These are phyloP conservation scores for Euzophera pinguis DNA, from an alignment of 2,888 invertebrate species.

Conservation along the genomic window DNA sequence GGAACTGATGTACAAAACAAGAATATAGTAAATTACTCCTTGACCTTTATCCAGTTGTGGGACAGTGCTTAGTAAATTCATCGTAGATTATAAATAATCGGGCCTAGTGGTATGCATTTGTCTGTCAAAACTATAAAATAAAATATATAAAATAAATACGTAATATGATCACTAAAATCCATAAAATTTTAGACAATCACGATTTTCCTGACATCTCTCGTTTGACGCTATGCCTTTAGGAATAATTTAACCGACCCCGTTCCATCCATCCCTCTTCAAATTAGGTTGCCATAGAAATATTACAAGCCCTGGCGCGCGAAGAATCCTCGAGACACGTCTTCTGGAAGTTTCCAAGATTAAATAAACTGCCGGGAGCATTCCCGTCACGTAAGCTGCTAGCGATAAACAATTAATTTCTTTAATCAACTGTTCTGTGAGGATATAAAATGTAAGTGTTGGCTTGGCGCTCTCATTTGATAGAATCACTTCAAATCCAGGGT, in stretches of 20 bases:
- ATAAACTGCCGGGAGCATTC: slow-evolving; percentile 31
- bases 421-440: slow-evolving; percentile 40
- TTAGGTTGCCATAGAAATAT: slow-evolving; percentile 7
- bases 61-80: too few species aligned
- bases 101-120: too few species aligned
- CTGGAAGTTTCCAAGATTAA: slow-evolving; percentile 30
- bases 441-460: slow-evolving; percentile 26
- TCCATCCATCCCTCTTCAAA: slow-evolving; percentile 2
- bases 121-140: too few species aligned
- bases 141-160: too few species aligned
- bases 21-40: too few species aligned
- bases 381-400: slow-evolving; percentile 38
- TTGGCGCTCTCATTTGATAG: neutral
- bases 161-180: too few species aligned
- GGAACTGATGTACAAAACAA: too few species aligned
- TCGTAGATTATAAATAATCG: too few species aligned
- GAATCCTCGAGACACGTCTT: slow-evolving; percentile 10
- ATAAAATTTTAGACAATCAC: too few species aligned
- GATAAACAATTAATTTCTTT: slow-evolving; percentile 61
- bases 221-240: neutral
- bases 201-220: neutral
- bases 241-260: slow-evolving; percentile 5
- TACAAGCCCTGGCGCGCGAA: neutral
- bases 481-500: neutral
- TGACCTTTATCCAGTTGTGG: too few species aligned